Percentiles rank a stretch among this genome's conserved stretches.
Conservation (phyloP, 1,140 invertebrate genomes). For the Mylabris phalerata region DNA sequence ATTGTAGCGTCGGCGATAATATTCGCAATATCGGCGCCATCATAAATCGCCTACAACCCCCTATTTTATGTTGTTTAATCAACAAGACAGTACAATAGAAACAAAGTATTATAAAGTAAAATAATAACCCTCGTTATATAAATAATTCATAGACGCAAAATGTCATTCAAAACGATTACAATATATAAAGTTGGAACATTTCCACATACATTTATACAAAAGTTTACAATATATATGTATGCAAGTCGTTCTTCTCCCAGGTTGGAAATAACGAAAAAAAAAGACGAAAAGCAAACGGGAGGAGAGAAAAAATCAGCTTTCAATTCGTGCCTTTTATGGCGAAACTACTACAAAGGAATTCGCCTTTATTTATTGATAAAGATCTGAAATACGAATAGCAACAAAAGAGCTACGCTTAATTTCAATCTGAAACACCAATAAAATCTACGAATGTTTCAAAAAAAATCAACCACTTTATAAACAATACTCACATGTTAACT, state of each 20-base stretch:
- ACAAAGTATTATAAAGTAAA: neutral
- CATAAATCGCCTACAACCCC: too few relatives aligned
- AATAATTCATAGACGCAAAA: conserved; percentile 9
- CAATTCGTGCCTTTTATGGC: conserved; percentile 21
- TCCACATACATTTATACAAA: too few relatives aligned
- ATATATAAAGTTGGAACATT: neutral
- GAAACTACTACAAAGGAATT: conserved; percentile 18
- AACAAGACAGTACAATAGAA: conserved; percentile 7
- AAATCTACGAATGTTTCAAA: too few relatives aligned
- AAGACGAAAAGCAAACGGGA: too few relatives aligned
- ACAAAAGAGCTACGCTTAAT: conserved; percentile 20
- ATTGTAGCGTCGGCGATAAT: too few relatives aligned
- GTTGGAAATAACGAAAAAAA: too few relatives aligned
- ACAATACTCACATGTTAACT: too few relatives aligned
- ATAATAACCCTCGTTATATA: neutral
- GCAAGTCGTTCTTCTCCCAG: conserved; percentile 4
- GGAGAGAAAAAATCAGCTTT: conserved; percentile 10
- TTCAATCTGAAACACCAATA: neutral
- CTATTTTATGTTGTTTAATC: too few relatives aligned
- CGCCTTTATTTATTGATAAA: conserved; percentile 25
- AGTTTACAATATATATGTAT: neutral
- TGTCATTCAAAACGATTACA: conserved; percentile 12
- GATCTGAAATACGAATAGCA: conserved; percentile 22
- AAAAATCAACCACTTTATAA: too few relatives aligned
- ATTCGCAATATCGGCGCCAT: too few relatives aligned